Percentiles rank a stretch among this genome's conserved stretches.
Evolutionary conservation across 2,113 vertebrate species (phyloP).

Genomic region (Oxyruncus cristatus): DNA sequence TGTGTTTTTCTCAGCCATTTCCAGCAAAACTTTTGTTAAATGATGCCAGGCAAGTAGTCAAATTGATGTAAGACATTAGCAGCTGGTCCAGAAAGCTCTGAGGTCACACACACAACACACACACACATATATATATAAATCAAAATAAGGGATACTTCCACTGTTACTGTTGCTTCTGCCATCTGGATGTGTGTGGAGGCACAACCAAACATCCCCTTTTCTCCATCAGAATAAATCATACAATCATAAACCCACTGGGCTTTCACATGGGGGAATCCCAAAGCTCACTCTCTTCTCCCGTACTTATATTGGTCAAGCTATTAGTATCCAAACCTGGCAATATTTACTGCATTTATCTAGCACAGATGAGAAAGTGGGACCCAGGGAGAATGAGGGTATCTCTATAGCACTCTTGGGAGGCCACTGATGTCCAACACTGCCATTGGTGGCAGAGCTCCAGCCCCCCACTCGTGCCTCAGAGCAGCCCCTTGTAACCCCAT

Average conservation of each 20-base stretch:
- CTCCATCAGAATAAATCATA: neutral
- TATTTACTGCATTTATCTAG: neutral
- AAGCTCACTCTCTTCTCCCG: neutral
- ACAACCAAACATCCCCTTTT: neutral
- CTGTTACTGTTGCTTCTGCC: neutral
- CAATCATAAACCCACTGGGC: neutral
- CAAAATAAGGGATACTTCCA: neutral
- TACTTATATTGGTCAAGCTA: neutral
- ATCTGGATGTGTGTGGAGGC: neutral
- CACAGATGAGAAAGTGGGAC: neutral
- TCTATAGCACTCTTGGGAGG: neutral
- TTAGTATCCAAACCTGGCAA: neutral
- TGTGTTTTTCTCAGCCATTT: neutral
- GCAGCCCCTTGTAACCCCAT: neutral
- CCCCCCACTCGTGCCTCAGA: neutral
- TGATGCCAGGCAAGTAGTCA: neutral
- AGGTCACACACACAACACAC: neutral
- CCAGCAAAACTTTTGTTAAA: neutral
- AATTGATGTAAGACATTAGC: neutral
- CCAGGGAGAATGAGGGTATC: neutral
- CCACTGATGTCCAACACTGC: rapidly evolving
- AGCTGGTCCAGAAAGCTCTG: neutral
- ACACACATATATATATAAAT: neutral
- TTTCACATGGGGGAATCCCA: neutral
- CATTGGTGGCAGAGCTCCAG: neutral